Percentiles rank a stretch among this genome's conserved stretches.
These are phyloP conservation scores for Mylabris phalerata DNA, from an alignment of 1,140 invertebrate species.

Conservation along the genomic window DNA sequence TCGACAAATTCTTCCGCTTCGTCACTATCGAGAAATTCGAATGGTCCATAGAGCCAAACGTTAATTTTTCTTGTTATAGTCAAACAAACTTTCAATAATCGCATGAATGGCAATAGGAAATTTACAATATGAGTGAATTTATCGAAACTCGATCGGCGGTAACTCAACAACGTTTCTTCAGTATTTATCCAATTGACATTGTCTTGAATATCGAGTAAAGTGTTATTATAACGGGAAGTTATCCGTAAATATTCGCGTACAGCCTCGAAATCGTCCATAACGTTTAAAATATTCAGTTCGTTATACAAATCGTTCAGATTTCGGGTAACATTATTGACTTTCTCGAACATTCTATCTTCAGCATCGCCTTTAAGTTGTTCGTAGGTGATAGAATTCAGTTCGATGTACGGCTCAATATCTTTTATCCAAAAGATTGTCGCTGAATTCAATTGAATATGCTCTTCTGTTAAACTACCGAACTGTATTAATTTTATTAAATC, in stretches of 20 bases:
- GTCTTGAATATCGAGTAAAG: constrained; percentile 65
- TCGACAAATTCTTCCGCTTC: constrained; percentile 66
- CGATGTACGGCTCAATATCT: constrained; percentile 64
- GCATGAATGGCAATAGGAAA: constrained; percentile 61
- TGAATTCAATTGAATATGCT: constrained; percentile 61
- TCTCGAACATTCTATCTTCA: constrained; percentile 65
- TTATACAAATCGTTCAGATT: constrained; percentile 54
- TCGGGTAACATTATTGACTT: constrained; percentile 59
- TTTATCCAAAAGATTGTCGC: constrained; percentile 64
- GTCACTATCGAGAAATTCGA: constrained; percentile 70
- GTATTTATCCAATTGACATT: constrained; percentile 79
- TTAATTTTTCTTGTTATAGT: constrained; percentile 75
- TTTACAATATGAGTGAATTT: constrained; percentile 67
- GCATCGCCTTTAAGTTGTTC: constrained; percentile 74
- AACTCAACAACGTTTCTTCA: constrained; percentile 81
- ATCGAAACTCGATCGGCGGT: constrained; percentile 63
- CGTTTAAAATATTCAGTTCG: constrained; percentile 47
- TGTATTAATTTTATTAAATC: constrained; percentile 61
- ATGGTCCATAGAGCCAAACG: constrained; percentile 87
- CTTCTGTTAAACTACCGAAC: constrained; percentile 55
- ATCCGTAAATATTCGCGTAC: constrained; percentile 57
- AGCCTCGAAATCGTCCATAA: constrained; percentile 61
- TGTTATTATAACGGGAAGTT: constrained; percentile 67
- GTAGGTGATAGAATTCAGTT: constrained; percentile 62
- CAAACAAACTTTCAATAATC: constrained; percentile 53